phyloP scores from a whole-genome alignment of 2,888 invertebrate genomes.

The Chrysodeixis includens region DNA sequence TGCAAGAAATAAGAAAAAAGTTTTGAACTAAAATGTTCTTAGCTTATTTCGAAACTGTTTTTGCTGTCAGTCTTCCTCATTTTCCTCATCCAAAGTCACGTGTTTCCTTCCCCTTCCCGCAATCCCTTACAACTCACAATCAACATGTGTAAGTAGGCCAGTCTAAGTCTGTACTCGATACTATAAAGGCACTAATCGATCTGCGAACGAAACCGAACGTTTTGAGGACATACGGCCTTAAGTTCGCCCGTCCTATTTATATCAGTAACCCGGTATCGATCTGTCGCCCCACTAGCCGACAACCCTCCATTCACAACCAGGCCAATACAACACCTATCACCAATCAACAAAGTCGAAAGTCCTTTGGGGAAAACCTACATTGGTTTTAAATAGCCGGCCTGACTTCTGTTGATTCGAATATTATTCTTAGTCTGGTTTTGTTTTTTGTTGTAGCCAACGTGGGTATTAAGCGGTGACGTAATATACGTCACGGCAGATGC shows the following conservation, averaged over 20 bases:
- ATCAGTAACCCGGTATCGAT: conserved; percentile 85
- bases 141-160: conserved; percentile 51
- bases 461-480: conserved; percentile 48
- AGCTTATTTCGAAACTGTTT: too few relatives aligned
- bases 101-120: conserved; percentile 27
- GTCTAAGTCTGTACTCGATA: conserved; percentile 32
- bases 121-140: conserved; percentile 31
- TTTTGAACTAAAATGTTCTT: too few relatives aligned
- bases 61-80: neutral
- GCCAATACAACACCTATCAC: conserved; percentile 71
- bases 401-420: conserved; percentile 70
- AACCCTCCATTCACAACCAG: conserved; percentile 71
- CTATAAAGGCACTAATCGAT: conserved; percentile 72
- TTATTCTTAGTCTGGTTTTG: conserved; percentile 58
- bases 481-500: conserved; percentile 33
- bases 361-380: conserved; percentile 48
- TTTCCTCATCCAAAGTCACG: neutral
- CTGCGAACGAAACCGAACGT: conserved; percentile 80
- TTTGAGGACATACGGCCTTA: conserved; percentile 68
- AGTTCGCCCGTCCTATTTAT: conserved; percentile 86
- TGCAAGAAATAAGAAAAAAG: too few relatives aligned
- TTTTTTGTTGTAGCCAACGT: conserved; percentile 45
- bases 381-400: conserved; percentile 72
- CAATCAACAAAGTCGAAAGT: conserved; percentile 69
- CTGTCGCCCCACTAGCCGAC: conserved; percentile 86